Evolutionary conservation across 2,888 invertebrate species (phyloP).

Genomic region (Minunthozetes semirufus): DNA sequence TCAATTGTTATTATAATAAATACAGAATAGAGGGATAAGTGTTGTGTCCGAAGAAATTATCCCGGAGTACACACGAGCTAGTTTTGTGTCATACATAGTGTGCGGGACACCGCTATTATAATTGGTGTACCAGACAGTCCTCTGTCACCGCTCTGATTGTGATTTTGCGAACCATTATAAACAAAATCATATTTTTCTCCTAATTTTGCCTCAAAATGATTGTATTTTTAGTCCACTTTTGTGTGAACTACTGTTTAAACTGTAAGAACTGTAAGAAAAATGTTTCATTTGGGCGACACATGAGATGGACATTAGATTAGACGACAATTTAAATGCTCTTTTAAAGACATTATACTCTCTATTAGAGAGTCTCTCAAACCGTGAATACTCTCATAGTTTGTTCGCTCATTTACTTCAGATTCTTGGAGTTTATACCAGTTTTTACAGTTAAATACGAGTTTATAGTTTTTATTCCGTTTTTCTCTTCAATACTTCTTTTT

Average conservation of each 20-base stretch:
- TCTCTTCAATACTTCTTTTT: no score
- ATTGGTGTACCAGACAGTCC: slow-evolving; percentile 1
- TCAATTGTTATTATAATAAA: not conserved
- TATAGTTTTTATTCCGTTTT: not conserved
- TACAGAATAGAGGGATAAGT: not conserved
- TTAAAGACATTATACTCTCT: no score
- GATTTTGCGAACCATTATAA: not conserved
- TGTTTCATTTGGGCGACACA: no score
- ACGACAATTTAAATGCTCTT: no score
- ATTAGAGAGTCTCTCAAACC: no score
- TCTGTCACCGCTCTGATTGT: slow-evolving; percentile 16
- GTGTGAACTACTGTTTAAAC: no score
- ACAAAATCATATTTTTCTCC: not conserved
- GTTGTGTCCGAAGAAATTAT: not conserved
- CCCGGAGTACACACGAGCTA: no score
- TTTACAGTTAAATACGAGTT: not conserved
- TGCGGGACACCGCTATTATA: not conserved
- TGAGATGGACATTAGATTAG: no score
- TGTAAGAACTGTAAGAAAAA: no score
- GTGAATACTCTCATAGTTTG: no score
- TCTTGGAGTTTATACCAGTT: not conserved
- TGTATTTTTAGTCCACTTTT: not conserved
- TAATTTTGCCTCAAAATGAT: not conserved
- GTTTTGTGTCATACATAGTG: not conserved
- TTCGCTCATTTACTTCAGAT: no score